These are phyloP conservation scores for Archocentrus centrarchus DNA, from an alignment of 2,113 vertebrate species.

Conservation along the genomic window DNA sequence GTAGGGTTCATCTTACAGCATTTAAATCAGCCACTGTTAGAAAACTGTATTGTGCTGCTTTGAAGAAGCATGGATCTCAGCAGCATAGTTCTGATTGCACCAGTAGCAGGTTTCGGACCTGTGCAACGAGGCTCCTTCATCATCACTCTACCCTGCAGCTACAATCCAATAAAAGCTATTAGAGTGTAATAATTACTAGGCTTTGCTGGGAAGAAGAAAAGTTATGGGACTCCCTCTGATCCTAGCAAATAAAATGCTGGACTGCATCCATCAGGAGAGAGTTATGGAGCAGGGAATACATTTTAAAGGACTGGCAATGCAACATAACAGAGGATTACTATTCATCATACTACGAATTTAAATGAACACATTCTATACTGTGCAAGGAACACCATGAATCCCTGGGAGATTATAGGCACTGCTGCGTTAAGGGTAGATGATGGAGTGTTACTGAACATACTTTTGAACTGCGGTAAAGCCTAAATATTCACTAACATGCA, in stretches of 20 bases:
- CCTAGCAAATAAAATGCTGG: constrained; percentile 63
- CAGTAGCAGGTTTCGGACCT: constrained; percentile 27
- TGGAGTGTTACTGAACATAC: constrained; percentile 8
- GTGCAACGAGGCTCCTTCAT: constrained; percentile 34
- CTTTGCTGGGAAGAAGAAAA: constrained; percentile 45
- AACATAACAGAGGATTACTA: constrained; percentile 51
- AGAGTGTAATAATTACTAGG: constrained; percentile 64
- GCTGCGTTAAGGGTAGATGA: constrained; percentile 16
- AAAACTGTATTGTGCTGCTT: not conserved
- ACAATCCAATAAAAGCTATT: constrained; percentile 69
- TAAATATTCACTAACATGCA: constrained; percentile 6
- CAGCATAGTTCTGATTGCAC: constrained; percentile 14
- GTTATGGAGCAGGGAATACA: constrained; percentile 60
- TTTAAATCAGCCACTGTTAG: not conserved
- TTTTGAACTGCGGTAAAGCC: not conserved
- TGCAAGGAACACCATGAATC: constrained; percentile 1
- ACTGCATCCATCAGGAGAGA: constrained; percentile 46
- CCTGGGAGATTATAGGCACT: constrained; percentile 16
- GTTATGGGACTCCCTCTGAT: constrained; percentile 57
- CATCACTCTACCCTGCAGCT: constrained; percentile 43
- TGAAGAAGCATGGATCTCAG: not conserved
- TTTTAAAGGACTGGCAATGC: constrained; percentile 51
- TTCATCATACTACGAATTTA: constrained; percentile 52
- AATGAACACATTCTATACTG: constrained; percentile 31
- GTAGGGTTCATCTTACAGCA: constrained; percentile 2